These are phyloP conservation scores for Hestina assimilis DNA, from an alignment of 1,140 invertebrate species.

Conservation along the genomic window DNA sequence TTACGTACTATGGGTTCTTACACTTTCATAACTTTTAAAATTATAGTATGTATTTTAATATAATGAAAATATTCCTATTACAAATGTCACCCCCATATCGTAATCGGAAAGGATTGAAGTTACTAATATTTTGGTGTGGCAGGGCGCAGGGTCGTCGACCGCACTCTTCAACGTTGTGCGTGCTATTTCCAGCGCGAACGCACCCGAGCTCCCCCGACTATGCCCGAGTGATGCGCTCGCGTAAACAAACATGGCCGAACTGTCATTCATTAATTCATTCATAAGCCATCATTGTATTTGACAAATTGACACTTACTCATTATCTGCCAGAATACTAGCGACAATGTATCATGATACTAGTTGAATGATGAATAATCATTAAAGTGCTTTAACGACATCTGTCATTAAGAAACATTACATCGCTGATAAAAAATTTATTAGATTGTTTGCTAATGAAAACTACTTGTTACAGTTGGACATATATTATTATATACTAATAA, in stretches of 20 bases:
- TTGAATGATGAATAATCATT: not conserved
- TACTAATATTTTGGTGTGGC: conserved; percentile 70
- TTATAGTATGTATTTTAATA: too few relatives aligned
- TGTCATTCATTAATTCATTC: conserved; percentile 77
- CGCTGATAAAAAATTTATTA: not conserved
- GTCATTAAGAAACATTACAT: not conserved
- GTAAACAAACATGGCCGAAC: conserved; percentile 75
- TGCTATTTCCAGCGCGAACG: conserved; percentile 71
- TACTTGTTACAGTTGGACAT: too few relatives aligned
- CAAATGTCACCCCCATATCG: conserved; percentile 11
- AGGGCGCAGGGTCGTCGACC: conserved; percentile 68
- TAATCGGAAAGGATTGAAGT: conserved; percentile 21
- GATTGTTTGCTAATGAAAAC: not conserved
- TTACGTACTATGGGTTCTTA: too few relatives aligned
- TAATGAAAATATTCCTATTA: not conserved
- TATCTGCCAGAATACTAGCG: conserved; percentile 33
- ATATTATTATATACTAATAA: too few relatives aligned
- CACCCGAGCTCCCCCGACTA: conserved; percentile 52
- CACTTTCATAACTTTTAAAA: too few relatives aligned
- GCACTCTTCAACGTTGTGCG: conserved; percentile 58
- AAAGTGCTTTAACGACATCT: not conserved
- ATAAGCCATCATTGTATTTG: conserved; percentile 68
- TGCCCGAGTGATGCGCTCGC: conserved; percentile 53
- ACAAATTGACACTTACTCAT: conserved; percentile 58
- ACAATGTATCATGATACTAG: conserved; percentile 5